Base-by-base conservation (phyloP, 2,888 invertebrate genomes). In the Drosophila ezoana region DNA sequence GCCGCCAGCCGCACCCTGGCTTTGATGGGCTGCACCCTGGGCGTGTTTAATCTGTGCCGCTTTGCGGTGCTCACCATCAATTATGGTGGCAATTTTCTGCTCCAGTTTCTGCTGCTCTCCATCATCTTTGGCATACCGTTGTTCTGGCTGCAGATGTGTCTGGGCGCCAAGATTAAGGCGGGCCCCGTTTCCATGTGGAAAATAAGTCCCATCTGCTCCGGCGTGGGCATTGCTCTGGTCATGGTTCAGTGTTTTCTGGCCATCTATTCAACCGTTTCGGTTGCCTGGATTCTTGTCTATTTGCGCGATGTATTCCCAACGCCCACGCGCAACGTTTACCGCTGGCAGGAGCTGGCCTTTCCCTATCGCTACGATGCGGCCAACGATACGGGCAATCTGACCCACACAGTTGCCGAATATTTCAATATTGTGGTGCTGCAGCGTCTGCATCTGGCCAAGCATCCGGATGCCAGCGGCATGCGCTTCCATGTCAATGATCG, bases 111-210 rank as follows among this genome's bases (percentile, higher is more conserved):
- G 79, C 93, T 98, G 84, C 93, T 98, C 80, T 96, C 97, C 11
- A 91, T 97, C 75, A 92, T 97, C 59, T 94, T 97, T 89, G 97
- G 97, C 63, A 95, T 98, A 89, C 98, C 98, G 6, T 92, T 98
- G 76, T 95, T 97, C 86, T 96, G 97, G 60, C 93, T 98, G 52
- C 96, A 97, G 92, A 94, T 97, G 91, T 96, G 96, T 80, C 93
- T 98, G 81, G 98, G 98, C 2, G 96, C 97, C 91, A 95, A 97
- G 81, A 93, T 98, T 65, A 95, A 95, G 48, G 95, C 97, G 0
- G 98, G 98, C 0, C 96, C 97, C 1, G 95, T 98, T 66, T 97
- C 97, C 84, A 97, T 98, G 97, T 98, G 98, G 98, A 95, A 95
- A 87, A 97, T 98, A 87, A 97, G 97, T 58, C 98, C 98, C 0